Conservation (phyloP, 2,888 invertebrate species). For the Aphelenchoides bicaudatus region DNA sequence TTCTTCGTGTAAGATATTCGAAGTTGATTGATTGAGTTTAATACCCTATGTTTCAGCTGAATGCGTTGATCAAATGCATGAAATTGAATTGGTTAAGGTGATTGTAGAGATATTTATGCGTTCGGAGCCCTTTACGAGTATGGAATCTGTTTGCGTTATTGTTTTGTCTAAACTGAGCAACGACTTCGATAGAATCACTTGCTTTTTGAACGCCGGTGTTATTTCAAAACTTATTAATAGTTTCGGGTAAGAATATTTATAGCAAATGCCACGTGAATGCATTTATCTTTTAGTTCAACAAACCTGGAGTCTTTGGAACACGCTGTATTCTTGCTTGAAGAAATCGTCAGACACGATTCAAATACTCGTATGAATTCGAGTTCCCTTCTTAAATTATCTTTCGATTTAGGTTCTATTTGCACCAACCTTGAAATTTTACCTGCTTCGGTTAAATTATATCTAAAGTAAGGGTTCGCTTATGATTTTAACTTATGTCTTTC, state of each 20-base stretch:
- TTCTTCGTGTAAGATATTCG: neutral
- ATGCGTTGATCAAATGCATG: neutral
- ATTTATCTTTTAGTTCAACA: neutral
- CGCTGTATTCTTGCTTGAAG: constrained; percentile 6
- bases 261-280: neutral
- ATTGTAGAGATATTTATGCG: constrained; percentile 10
- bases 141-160: neutral
- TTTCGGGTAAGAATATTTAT: constrained; percentile 2
- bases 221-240: constrained; percentile 13
- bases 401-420: neutral
- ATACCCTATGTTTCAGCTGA: neutral
- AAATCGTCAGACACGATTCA: neutral
- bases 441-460: neutral
- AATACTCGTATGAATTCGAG: neutral
- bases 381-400: no score
- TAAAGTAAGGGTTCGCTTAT: neutral
- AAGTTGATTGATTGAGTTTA: neutral
- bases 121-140: neutral
- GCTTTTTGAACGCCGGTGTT: neutral
- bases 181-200: neutral
- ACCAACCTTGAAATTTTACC: neutral
- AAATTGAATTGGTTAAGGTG: neutral
- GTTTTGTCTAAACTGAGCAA: constrained; percentile 17
- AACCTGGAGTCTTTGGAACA: neutral
- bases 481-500: neutral